Percentiles rank a stretch among this genome's conserved stretches.
Conservation (phyloP, 2,888 invertebrate species). For the Maniola hyperantus region DNA sequence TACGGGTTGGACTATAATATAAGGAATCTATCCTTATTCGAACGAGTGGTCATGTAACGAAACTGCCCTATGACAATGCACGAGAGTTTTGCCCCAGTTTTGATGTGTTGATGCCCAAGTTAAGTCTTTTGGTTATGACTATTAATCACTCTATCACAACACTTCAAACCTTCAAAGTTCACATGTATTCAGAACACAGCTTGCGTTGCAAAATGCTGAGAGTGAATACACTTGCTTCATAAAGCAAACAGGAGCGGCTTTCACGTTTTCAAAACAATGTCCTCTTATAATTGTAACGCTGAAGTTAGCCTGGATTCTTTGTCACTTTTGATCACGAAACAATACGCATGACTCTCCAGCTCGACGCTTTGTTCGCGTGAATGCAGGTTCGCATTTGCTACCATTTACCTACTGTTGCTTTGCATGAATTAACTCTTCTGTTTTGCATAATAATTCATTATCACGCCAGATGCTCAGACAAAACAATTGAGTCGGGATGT, state of each 20-base stretch:
- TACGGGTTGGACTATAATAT: too few relatives aligned
- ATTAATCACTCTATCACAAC: not conserved
- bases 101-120: too few relatives aligned
- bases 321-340: conserved; percentile 8
- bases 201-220: not conserved
- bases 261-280: conserved; percentile 1
- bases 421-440: conserved; percentile 9
- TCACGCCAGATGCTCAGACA: not conserved
- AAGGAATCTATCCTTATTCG: too few relatives aligned
- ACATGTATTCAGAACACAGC: not conserved
- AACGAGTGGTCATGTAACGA: too few relatives aligned
- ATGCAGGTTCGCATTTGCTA: not conserved
- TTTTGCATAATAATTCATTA: conserved; percentile 3
- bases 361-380: not conserved
- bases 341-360: not conserved
- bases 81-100: too few relatives aligned
- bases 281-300: conserved; percentile 2
- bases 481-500: not conserved
- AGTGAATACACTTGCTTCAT: not conserved
- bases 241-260: conserved; percentile 6
- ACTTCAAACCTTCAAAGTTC: not conserved
- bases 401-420: conserved; percentile 6
- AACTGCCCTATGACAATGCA: too few relatives aligned
- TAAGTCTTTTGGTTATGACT: too few relatives aligned
- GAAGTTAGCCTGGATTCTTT: conserved; percentile 15